Percentiles rank a stretch among this genome's conserved stretches.
Conservation (phyloP, 2,113 vertebrate genomes). For the Apteryx mantelli region DNA sequence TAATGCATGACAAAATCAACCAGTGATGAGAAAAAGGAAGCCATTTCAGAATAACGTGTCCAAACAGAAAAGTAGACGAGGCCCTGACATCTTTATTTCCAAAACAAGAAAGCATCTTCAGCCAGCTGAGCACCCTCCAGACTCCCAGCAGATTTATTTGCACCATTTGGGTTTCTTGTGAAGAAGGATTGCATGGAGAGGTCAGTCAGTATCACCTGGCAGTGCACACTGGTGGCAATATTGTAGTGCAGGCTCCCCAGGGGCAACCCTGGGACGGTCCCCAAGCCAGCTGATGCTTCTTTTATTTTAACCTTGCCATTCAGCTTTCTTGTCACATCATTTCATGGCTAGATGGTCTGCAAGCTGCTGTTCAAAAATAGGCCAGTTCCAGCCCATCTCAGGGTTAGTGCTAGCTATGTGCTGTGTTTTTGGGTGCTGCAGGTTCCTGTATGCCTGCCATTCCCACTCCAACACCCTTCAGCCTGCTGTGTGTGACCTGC, state of each 20-base stretch:
- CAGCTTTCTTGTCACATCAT: neutral
- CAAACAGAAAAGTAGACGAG: neutral
- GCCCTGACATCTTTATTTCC: neutral
- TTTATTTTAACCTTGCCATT: neutral
- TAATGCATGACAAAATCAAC: neutral
- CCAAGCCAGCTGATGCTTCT: neutral
- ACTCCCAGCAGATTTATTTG: neutral
- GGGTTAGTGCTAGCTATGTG: neutral
- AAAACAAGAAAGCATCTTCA: neutral
- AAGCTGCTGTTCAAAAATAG: neutral
- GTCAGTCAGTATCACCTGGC: neutral
- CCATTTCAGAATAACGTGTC: neutral
- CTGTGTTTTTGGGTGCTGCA: fast-evolving
- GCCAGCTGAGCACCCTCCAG: neutral
- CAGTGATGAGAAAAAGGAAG: neutral
- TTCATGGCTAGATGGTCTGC: neutral
- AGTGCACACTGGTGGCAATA: fast-evolving
- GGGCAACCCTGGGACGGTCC: neutral
- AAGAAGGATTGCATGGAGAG: fast-evolving
- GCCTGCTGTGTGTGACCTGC: neutral
- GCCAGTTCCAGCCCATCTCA: neutral
- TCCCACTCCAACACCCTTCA: neutral
- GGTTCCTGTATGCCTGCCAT: neutral
- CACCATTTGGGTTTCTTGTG: neutral
- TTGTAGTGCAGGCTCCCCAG: neutral